Base-by-base conservation (phyloP, 2,113 vertebrate species). In the Plecotus auritus region DNA sequence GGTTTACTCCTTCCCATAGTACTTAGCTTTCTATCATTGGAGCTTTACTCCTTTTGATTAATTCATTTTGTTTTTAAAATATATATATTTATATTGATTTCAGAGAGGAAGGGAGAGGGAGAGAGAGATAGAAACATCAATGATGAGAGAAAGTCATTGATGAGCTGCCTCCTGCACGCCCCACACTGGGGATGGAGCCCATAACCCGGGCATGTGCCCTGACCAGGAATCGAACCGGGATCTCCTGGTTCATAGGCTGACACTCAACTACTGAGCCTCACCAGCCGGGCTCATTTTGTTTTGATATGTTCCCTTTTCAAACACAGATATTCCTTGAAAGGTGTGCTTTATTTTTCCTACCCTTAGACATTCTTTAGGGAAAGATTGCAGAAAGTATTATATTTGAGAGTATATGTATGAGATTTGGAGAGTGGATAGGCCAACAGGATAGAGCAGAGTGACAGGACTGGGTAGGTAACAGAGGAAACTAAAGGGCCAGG, bases 31-130 rank as follows among this genome's bases (percentile, higher is more conserved):
- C 18, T 23, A 64, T 66, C 64, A 85, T 72, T 84, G 74, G 95
- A 77, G 17, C 54, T 92, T 83, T 85, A 94, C 59, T 90, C 70
- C 32, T 95, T 97, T 93, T 87, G 37, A 64, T 94, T 72, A 51
- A 89, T 87, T 94, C 5, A 81, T 91, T 96, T 96, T 91, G 59
- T 93, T 96, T 96, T 94, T 4, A 61, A 61, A 61, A 61, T 26
- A 61, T 28, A 28, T 61, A 61, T 61, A 61, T 61, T 56, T 56
- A 23, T 56, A 61, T 26, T 61, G 56, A 11, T 61, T 61, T 61
- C 56, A 26, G 56, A 61, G 23, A 61, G 56, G 56, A 28, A 61
- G 26, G 10, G 56, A 26, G 56, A 59, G 56, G 9, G 56, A 59
- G 56, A 59, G 56, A 59, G 23, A 61, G 23, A 61, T 26, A 28